Conservation (phyloP, 2,888 invertebrate genomes). For the Rotaria macrura region DNA sequence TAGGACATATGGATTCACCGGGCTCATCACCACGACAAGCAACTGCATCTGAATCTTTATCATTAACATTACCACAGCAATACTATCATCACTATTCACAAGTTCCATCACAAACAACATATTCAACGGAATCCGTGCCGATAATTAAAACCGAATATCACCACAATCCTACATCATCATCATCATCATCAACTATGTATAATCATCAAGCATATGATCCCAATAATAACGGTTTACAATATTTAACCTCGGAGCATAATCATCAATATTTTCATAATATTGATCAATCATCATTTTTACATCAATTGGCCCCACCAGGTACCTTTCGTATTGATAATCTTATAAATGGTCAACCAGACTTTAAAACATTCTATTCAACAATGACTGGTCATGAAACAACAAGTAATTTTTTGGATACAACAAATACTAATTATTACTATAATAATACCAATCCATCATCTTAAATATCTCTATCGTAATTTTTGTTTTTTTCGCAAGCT, state of each 20-base stretch:
- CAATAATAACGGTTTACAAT: constrained; percentile 3
- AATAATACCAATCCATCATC: background rate
- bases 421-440: background rate
- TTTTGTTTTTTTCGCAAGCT: background rate
- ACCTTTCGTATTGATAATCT: background rate
- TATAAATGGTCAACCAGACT: background rate
- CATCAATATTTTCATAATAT: background rate
- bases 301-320: background rate
- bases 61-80: background rate
- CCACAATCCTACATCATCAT: background rate
- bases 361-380: background rate
- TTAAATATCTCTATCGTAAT: background rate
- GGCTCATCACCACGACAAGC: background rate
- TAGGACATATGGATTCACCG: background rate
- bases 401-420: constrained; percentile 3
- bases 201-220: background rate
- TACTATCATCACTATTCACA: background rate
- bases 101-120: background rate
- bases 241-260: background rate
- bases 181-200: background rate
- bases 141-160: background rate
- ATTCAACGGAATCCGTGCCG: background rate
- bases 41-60: background rate
- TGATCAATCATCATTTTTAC: background rate
- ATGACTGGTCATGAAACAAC: constrained; percentile 8